phyloP scores from a whole-genome alignment of 2,888 invertebrate species.

The Drosophila aldrichi region DNA sequence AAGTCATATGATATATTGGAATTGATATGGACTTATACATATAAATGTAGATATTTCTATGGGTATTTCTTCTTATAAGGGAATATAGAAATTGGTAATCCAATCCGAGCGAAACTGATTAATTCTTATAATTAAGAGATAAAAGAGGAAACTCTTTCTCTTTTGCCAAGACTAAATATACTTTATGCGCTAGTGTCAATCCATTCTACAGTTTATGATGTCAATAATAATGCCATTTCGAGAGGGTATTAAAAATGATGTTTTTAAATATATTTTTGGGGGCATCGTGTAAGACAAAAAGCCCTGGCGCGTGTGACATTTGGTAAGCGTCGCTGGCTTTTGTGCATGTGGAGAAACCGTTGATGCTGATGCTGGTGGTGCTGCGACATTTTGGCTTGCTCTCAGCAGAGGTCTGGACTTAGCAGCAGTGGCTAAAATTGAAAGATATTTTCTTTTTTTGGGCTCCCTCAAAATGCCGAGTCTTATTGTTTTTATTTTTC shows the following conservation, averaged over 20 bases:
- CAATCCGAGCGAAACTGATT: neutral
- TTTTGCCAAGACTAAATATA: neutral
- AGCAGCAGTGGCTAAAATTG: slow-evolving; percentile 46
- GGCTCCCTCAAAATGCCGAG: slow-evolving; percentile 35
- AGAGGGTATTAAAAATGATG: slow-evolving; percentile 19
- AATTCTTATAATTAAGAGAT: neutral
- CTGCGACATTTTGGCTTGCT: slow-evolving; percentile 6
- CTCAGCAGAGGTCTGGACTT: slow-evolving; percentile 37
- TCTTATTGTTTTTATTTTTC: slow-evolving; percentile 49
- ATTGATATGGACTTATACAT: too few species aligned
- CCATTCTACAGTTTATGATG: slow-evolving; percentile 5
- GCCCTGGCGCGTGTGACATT: slow-evolving; percentile 67
- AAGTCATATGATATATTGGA: too few species aligned
- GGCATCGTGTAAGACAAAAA: slow-evolving; percentile 52
- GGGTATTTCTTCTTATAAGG: too few species aligned
- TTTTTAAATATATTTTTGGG: slow-evolving; percentile 25
- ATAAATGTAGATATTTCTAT: too few species aligned
- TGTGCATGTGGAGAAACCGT: slow-evolving; percentile 28
- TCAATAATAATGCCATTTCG: slow-evolving; percentile 5
- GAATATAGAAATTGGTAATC: neutral
- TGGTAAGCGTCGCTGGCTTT: slow-evolving; percentile 54
- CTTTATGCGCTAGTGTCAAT: neutral
- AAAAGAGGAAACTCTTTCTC: neutral
- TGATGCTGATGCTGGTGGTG: slow-evolving; percentile 10
- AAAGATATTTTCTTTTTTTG: slow-evolving; percentile 41